Conservation (phyloP, 2,797 vertebrate species). For the Pogonophryne albipinna region DNA sequence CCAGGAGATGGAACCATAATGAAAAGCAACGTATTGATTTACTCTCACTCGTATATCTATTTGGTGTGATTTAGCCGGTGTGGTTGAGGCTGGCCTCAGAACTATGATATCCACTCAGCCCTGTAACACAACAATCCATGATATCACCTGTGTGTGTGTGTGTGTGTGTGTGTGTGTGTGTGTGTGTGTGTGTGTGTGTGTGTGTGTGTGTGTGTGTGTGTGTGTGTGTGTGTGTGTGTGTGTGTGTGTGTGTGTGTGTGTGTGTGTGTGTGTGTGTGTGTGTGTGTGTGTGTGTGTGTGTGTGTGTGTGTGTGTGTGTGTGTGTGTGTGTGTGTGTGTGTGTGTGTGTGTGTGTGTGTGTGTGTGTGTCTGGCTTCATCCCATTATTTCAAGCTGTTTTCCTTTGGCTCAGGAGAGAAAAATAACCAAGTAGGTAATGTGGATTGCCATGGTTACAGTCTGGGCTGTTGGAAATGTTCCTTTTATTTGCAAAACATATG, state of each 20-base stretch:
- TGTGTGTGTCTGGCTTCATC: conserved; percentile 52
- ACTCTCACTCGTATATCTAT: conserved; percentile 66
- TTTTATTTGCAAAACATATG: conserved; percentile 52
- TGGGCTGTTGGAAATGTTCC: conserved; percentile 60
- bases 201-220: conserved; percentile 20
- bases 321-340: conserved; percentile 24
- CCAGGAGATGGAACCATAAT: conserved; percentile 69
- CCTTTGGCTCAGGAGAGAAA: conserved; percentile 58
- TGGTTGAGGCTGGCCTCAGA: conserved; percentile 34
- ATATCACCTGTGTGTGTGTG: conserved; percentile 7
- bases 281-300: conserved; percentile 13
- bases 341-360: conserved; percentile 20
- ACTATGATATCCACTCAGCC: conserved; percentile 28
- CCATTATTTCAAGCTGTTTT: conserved; percentile 73
- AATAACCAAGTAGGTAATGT: conserved; percentile 70
- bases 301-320: conserved; percentile 22
- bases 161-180: conserved; percentile 14
- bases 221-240: conserved; percentile 22
- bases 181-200: conserved; percentile 18
- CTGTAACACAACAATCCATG: conserved; percentile 26
- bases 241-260: conserved; percentile 23
- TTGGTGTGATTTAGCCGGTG: conserved; percentile 52
- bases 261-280: conserved; percentile 20
- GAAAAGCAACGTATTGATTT: conserved; percentile 78
- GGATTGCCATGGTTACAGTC: conserved; percentile 78